These are phyloP conservation scores for Lepidothrix coronata DNA, from an alignment of 2,113 vertebrate genomes.

Conservation along the genomic window DNA sequence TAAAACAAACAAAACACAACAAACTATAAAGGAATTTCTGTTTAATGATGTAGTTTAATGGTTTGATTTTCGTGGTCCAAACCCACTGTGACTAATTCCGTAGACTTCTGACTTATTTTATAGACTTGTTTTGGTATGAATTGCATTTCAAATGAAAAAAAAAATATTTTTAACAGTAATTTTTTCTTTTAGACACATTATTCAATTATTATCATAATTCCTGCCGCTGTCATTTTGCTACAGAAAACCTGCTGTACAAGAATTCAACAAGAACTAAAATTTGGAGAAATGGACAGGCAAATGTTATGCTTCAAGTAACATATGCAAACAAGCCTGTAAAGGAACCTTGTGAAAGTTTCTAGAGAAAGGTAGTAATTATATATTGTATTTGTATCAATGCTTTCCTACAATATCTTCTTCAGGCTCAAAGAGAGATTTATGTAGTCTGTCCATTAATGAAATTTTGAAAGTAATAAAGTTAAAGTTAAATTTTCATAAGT, in stretches of 20 bases:
- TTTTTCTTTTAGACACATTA: background rate
- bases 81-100: background rate
- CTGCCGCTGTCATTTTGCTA: background rate
- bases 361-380: background rate
- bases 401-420: background rate
- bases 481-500: background rate
- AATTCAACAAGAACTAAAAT: background rate
- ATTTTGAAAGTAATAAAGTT: background rate
- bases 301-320: background rate
- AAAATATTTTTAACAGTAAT: background rate
- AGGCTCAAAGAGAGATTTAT: background rate
- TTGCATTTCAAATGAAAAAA: background rate
- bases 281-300: background rate
- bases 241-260: background rate
- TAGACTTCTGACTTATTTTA: background rate
- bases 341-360: background rate
- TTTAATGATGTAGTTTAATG: background rate
- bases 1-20: background rate
- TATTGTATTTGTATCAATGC: background rate
- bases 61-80: background rate
- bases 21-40: background rate
- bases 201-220: background rate
- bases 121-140: background rate
- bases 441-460: background rate
- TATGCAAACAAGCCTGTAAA: background rate